A percentile compares a stretch with the other conserved stretches of the same genome.
phyloP scores from a whole-genome alignment of 2,888 invertebrate genomes.

The Trilocha varians region DNA sequence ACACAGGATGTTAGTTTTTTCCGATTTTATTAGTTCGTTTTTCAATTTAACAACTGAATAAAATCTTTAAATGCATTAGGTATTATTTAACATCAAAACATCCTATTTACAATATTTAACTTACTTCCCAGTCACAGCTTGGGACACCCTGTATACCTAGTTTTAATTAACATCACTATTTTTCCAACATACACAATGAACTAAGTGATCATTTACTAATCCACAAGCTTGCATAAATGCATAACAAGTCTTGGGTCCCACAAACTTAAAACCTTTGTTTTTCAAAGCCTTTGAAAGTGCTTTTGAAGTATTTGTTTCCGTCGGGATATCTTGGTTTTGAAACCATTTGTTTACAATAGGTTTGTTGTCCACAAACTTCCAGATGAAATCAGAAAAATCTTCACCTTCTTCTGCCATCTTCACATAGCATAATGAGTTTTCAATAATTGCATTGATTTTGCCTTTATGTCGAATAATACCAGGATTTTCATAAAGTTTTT shows the following conservation, averaged over 20 bases:
- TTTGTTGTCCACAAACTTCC: constrained; percentile 46
- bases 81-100: too few species aligned
- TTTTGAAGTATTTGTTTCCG: constrained; percentile 32
- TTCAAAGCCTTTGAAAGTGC: constrained; percentile 46
- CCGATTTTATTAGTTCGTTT: too few species aligned
- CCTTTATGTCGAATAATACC: constrained; percentile 46
- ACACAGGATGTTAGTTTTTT: too few species aligned
- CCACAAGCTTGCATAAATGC: constrained; percentile 67
- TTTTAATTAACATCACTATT: too few species aligned
- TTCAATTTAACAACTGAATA: too few species aligned
- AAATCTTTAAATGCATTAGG: too few species aligned
- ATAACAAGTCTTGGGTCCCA: constrained; percentile 55
- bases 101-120: too few species aligned
- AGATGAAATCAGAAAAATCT: constrained; percentile 46
- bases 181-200: constrained; percentile 27
- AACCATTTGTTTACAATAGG: constrained; percentile 44
- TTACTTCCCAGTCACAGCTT: too few species aligned
- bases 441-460: constrained; percentile 50
- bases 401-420: constrained; percentile 41
- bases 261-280: constrained; percentile 48
- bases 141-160: too few species aligned
- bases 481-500: constrained; percentile 23
- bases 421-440: constrained; percentile 47
- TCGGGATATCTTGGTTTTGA: constrained; percentile 33
- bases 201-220: constrained; percentile 51